These are phyloP conservation scores for Theropithecus gelada DNA, from an alignment of 2,113 vertebrate genomes.

Conservation along the genomic window DNA sequence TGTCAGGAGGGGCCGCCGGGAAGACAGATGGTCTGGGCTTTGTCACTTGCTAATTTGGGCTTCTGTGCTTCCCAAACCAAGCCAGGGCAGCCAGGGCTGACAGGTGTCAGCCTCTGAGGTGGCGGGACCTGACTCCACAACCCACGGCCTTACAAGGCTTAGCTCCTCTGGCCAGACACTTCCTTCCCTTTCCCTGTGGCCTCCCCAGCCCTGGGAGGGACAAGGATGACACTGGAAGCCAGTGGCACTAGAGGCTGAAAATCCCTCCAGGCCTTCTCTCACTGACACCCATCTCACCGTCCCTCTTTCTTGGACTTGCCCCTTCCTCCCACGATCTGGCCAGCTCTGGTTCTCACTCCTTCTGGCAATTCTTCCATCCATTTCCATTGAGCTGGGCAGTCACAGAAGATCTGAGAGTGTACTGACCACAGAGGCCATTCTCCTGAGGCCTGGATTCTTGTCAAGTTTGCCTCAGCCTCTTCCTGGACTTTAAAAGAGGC, in stretches of 20 bases:
- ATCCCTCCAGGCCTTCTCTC: background rate
- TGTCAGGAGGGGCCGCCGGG: background rate
- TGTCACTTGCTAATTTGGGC: conserved; percentile 80
- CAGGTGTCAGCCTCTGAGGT: conserved; percentile 43
- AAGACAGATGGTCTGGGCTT: background rate
- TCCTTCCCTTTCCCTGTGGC: conserved; percentile 3
- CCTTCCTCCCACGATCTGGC: too few relatives aligned
- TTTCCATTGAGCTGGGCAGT: background rate
- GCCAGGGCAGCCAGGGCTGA: conserved; percentile 51
- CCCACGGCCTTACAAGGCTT: conserved; percentile 73
- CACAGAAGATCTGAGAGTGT: background rate
- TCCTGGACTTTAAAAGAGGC: background rate
- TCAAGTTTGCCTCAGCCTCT: background rate
- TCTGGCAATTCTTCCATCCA: background rate
- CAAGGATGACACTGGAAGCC: background rate
- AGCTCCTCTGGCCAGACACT: background rate
- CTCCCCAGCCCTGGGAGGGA: background rate
- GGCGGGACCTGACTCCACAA: background rate
- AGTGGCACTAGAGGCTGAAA: background rate
- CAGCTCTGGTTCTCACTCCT: background rate
- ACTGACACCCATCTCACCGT: too few relatives aligned
- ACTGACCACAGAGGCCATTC: too few relatives aligned
- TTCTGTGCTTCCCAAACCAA: conserved; percentile 63
- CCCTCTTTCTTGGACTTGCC: background rate
- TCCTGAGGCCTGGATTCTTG: background rate